Base-by-base conservation (phyloP, 2,888 invertebrate genomes). In the Drosophila atripex region DNA sequence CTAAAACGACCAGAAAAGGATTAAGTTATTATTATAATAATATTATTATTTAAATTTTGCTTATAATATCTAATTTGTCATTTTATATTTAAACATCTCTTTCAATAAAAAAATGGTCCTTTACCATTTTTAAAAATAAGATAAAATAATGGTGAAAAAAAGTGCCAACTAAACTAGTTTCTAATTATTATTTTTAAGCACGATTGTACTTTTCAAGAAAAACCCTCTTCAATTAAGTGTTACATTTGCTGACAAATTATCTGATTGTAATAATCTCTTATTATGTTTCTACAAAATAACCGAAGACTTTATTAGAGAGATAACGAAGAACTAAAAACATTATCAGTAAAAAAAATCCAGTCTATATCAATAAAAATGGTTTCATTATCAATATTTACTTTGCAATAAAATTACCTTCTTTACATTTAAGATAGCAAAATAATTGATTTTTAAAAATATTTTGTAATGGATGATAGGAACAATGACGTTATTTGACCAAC, bases 381-480 rank as follows among this genome's bases (percentile, higher is more conserved):
- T 7, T 35, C 6, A 7, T 35, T 35, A 7, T 35, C 35, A 35
- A n/a, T n/a, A 35, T n/a, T 35, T 12, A 1, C 4, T 12, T 3
- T 3, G 32, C 4, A 32, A 32, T 2, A 28, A 28, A 28, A 9
- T 0, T 21, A 21, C 8, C 1, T 32, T 4, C 12, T 32, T 32
- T 32, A 9, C 35, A n/a, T n/a, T 35, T 7, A 7, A 7, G 6
- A n/a, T 35, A 2, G n/a, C 0, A 11, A 4, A 12, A 32, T 32
- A 32, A 12, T 12, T 32, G 11, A 11, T 32, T 11, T 3, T 12
- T 11, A 32, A 32, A 32, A 4, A 12, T 11, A 60, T 41, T 66
- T 57, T 56, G n/a, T 16, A 45, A 50, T 65, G 32, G 73, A 65
- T 65, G 56, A 23, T 38, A 50, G 68, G 60, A 43, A 71, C 56